Evolutionary conservation across 2,797 vertebrate species (phyloP).

Genomic region (Sebastes kiyomatsui): DNA sequence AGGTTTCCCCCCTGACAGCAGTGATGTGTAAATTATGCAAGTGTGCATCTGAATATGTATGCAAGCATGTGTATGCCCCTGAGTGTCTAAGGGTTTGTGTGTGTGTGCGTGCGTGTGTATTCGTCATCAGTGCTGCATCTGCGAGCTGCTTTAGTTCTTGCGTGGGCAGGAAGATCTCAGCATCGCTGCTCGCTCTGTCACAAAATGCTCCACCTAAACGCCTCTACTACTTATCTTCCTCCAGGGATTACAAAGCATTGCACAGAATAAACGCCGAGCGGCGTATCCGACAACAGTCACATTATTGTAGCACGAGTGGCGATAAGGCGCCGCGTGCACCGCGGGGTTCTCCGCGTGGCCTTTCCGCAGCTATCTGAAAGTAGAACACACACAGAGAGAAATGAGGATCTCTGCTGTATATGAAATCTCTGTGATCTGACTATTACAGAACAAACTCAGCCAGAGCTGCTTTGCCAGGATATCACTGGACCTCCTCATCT

Average conservation of each 20-base stretch:
- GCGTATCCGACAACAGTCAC: conserved; percentile 55
- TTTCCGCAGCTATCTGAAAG: conserved; percentile 34
- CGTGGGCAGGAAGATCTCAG: conserved; percentile 53
- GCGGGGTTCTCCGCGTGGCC: conserved; percentile 17
- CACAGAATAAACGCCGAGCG: conserved; percentile 44
- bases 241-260: conserved; percentile 55
- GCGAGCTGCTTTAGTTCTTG: conserved; percentile 14
- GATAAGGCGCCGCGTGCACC: conserved; percentile 39
- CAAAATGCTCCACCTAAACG: conserved; percentile 59
- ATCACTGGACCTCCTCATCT: conserved; percentile 17
- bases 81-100: conserved; percentile 24
- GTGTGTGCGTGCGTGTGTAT: not conserved
- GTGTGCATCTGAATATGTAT: conserved; percentile 38
- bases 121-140: conserved; percentile 20
- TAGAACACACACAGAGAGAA: conserved; percentile 26
- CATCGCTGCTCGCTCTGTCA: conserved; percentile 43
- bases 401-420: conserved; percentile 14
- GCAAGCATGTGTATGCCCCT: conserved; percentile 7
- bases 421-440: conserved; percentile 47
- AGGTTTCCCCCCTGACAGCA: conserved; percentile 6
- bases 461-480: not conserved
- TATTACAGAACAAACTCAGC: conserved; percentile 21
- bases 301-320: conserved; percentile 45
- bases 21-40: conserved; percentile 45
- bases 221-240: conserved; percentile 57